phyloP scores from a whole-genome alignment of 1,140 invertebrate genomes.

The Hypothenemus hampei region DNA sequence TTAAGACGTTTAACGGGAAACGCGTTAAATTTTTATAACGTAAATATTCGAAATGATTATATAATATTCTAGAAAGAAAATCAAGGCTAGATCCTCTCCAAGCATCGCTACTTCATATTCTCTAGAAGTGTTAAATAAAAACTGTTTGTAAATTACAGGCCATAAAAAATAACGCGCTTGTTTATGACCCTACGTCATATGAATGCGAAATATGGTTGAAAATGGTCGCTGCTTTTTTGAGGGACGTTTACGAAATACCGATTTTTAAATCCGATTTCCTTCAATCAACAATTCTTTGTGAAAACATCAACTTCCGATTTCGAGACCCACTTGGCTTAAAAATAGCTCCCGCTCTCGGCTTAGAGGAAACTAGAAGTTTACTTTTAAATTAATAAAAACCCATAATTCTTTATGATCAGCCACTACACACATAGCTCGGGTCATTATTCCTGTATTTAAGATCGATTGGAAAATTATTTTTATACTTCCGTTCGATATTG shows the following conservation, averaged over 20 bases:
- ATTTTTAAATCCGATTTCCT: not conserved
- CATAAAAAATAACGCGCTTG: conserved; percentile 9
- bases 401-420: not conserved
- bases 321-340: conserved; percentile 1
- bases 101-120: not conserved
- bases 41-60: too few species aligned
- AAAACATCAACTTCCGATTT: conserved; percentile 4
- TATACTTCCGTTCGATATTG: conserved; percentile 8
- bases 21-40: too few species aligned
- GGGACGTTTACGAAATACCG: too few species aligned
- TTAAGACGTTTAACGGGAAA: too few species aligned
- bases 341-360: not conserved
- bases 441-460: conserved; percentile 8
- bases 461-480: conserved; percentile 11
- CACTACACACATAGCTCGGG: not conserved
- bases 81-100: too few species aligned
- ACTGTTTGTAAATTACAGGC: not conserved
- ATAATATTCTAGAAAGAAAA: too few species aligned
- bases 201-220: not conserved
- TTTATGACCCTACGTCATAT: not conserved
- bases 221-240: not conserved
- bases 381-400: conserved; percentile 7
- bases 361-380: conserved; percentile 6
- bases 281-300: not conserved
- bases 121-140: conserved; percentile 7